A percentile compares a stretch with the other conserved stretches of the same genome.
phyloP scores from a whole-genome alignment of 2,888 invertebrate species.

The Periphyllus acericola region DNA sequence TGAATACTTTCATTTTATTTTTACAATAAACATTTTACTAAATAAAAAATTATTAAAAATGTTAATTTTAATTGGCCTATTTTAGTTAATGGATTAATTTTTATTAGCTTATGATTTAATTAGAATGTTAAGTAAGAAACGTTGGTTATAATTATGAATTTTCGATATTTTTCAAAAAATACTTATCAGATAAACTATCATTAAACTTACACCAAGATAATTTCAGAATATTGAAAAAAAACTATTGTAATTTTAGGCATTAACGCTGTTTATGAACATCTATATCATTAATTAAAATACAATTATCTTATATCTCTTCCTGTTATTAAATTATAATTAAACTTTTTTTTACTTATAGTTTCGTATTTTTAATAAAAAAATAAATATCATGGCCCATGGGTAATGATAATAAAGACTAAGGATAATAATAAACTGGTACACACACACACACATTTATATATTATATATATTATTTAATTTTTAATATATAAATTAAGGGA shows the following conservation, averaged over 20 bases:
- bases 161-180: neutral
- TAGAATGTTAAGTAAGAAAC: neutral
- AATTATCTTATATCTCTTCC: neutral
- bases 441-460: neutral
- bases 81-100: too few species aligned
- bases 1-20: too few species aligned
- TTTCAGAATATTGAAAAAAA: neutral
- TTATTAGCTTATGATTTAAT: too few species aligned
- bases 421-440: neutral
- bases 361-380: neutral
- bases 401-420: neutral
- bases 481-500: slow-evolving; percentile 22
- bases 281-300: neutral
- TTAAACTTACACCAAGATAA: neutral
- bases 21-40: neutral
- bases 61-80: too few species aligned
- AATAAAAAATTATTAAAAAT: neutral
- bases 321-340: neutral
- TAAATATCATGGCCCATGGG: neutral
- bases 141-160: neutral
- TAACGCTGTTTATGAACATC: neutral
- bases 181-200: neutral
- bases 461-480: slow-evolving; percentile 3
- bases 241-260: neutral
- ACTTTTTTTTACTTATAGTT: neutral